Evolutionary conservation across 2,888 invertebrate species (phyloP).

Genomic region (Drosophila putrida): DNA sequence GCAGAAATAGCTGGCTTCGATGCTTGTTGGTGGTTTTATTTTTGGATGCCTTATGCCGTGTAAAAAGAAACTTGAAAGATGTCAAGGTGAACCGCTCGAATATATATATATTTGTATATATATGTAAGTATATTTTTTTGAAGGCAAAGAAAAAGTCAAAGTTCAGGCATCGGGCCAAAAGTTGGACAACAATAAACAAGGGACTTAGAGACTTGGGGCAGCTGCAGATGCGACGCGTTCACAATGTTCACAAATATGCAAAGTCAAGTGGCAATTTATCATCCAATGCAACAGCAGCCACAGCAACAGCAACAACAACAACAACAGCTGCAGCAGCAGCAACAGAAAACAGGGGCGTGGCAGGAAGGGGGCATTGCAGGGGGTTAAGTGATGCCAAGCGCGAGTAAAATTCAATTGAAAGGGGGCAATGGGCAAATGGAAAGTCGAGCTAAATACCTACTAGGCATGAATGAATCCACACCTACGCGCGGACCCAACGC

Average conservation of each 20-base stretch:
- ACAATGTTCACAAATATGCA: slow-evolving; percentile 68
- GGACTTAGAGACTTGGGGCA: slow-evolving; percentile 31
- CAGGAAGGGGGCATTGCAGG: slow-evolving; percentile 28
- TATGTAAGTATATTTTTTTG: not conserved
- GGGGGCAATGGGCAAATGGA: slow-evolving; percentile 29
- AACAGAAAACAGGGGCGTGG: slow-evolving; percentile 3
- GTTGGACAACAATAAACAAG: slow-evolving; percentile 60
- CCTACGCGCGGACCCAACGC: slow-evolving; percentile 46
- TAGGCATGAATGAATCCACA: slow-evolving; percentile 62
- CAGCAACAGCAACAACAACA: not conserved
- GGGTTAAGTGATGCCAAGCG: slow-evolving; percentile 67
- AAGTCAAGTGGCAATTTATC: slow-evolving; percentile 82
- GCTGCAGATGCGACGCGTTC: slow-evolving; percentile 44
- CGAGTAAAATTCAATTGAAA: slow-evolving; percentile 68
- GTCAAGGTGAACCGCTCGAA: slow-evolving; percentile 63
- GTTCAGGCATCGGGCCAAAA: slow-evolving; percentile 53
- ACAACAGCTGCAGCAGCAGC: not conserved
- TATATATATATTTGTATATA: not conserved
- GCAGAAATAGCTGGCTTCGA: slow-evolving; percentile 10
- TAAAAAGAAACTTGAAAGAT: slow-evolving; percentile 58
- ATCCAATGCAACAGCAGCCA: slow-evolving; percentile 53
- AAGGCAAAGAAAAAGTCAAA: slow-evolving; percentile 62
- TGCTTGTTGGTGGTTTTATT: slow-evolving; percentile 44
- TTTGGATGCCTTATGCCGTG: slow-evolving; percentile 14
- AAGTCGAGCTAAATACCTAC: slow-evolving; percentile 21